Evolutionary conservation across 2,888 invertebrate genomes (phyloP).

Genomic region (Tetranychus truncatus): DNA sequence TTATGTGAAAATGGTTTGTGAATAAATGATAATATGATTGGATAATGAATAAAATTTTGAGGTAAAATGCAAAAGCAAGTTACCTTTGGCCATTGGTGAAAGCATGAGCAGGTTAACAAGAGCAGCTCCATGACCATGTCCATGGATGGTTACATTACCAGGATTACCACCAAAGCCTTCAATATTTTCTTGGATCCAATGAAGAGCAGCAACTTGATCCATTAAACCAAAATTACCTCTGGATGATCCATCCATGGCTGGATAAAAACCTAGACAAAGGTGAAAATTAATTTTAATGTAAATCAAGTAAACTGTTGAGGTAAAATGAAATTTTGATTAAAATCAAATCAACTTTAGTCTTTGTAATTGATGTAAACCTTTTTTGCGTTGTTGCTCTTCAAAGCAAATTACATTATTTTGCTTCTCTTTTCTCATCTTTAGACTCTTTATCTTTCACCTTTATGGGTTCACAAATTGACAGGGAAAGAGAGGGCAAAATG

Average conservation of each 20-base stretch:
- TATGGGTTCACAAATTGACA: too few relatives aligned
- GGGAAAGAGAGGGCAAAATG: too few relatives aligned
- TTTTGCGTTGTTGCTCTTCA: too few relatives aligned
- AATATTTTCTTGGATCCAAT: constrained; percentile 92
- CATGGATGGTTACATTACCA: constrained; percentile 36
- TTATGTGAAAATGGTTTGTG: too few relatives aligned
- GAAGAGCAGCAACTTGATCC: constrained; percentile 90
- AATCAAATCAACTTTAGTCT: too few relatives aligned
- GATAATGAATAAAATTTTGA: too few relatives aligned
- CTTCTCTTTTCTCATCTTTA: too few relatives aligned
- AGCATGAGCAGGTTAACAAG: constrained; percentile 93
- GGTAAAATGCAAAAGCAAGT: background rate
- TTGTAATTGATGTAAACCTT: too few relatives aligned
- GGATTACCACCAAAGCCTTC: constrained; percentile 67
- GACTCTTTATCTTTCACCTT: too few relatives aligned
- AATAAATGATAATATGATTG: too few relatives aligned
- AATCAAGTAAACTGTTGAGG: background rate
- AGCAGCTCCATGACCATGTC: constrained; percentile 52
- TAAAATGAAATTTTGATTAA: too few relatives aligned
- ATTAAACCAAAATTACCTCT: constrained; percentile 72
- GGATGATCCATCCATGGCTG: constrained; percentile 26
- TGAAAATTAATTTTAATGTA: background rate
- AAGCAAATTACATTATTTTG: too few relatives aligned
- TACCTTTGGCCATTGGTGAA: constrained; percentile 82
- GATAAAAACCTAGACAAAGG: constrained; percentile 25